Evolutionary conservation across 2,113 vertebrate genomes (phyloP).

Genomic region (Ceyx margarethae): DNA sequence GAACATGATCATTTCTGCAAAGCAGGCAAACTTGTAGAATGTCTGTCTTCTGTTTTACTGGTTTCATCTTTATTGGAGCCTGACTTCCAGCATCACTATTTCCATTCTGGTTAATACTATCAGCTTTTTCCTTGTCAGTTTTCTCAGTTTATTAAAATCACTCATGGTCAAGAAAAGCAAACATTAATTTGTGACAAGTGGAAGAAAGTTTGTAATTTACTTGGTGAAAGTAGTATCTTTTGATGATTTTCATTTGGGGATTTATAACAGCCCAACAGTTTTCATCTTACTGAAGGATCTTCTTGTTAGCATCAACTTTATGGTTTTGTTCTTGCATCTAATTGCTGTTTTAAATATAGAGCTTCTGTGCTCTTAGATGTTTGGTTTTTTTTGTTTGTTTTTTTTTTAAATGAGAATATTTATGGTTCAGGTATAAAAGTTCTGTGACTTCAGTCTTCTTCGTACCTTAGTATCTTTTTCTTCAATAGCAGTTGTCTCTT

Average conservation of each 20-base stretch:
- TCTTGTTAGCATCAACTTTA: not conserved
- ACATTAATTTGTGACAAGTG: not conserved
- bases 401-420: not conserved
- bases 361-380: not conserved
- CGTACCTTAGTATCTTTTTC: not conserved
- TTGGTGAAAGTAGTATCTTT: not conserved
- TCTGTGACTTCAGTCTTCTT: not conserved
- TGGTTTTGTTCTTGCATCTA: not conserved
- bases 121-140: not conserved
- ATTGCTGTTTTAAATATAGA: not conserved
- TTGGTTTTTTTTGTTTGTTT: not conserved
- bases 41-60: not conserved
- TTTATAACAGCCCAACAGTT: not conserved
- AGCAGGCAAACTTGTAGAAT: not conserved
- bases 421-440: not conserved
- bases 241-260: not conserved
- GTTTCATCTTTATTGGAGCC: not conserved
- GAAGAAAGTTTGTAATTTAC: not conserved
- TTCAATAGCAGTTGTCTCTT: not conserved
- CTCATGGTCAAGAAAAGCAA: not conserved
- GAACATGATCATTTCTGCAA: not conserved
- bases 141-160: not conserved
- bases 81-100: not conserved
- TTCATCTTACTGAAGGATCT: not conserved
- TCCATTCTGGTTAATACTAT: not conserved